Evolutionary conservation across 2,797 vertebrate species (phyloP).

Genomic region (Cyprinodon diabolis): DNA sequence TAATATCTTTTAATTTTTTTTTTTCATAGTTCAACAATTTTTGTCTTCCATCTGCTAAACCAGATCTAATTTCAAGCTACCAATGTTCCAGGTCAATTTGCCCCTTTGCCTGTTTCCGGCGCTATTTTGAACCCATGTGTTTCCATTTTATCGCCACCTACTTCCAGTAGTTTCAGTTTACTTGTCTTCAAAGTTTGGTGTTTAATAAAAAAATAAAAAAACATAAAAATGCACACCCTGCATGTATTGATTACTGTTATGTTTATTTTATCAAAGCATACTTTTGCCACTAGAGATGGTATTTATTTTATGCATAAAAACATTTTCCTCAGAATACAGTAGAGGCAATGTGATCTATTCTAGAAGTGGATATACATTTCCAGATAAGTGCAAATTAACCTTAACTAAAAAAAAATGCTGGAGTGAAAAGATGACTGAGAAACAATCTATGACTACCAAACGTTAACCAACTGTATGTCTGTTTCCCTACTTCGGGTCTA

Average conservation of each 20-base stretch:
- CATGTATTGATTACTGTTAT: not conserved
- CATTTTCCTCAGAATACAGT: not conserved
- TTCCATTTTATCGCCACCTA: not conserved
- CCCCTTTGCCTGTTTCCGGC: no score
- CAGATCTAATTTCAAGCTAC: slow-evolving; percentile 20
- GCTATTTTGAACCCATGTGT: not conserved
- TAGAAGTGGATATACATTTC: not conserved
- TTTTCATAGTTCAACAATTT: slow-evolving; percentile 2
- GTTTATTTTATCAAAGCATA: not conserved
- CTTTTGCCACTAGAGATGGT: not conserved
- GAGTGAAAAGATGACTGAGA: not conserved
- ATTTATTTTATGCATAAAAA: not conserved
- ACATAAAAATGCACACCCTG: not conserved
- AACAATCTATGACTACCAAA: slow-evolving; percentile 12
- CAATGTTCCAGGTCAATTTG: not conserved
- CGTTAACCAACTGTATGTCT: slow-evolving; percentile 19
- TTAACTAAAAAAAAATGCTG: not conserved
- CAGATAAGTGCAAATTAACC: not conserved
- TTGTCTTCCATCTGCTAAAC: slow-evolving; percentile 30
- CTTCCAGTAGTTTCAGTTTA: not conserved
- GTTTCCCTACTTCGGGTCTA: slow-evolving; percentile 25
- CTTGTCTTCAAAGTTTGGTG: not conserved
- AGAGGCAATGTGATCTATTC: not conserved
- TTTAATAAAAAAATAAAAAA: not conserved
- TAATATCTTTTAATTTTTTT: slow-evolving; percentile 13